phyloP scores from a whole-genome alignment of 2,888 invertebrate genomes.

The Caenorhabditis virilis region DNA sequence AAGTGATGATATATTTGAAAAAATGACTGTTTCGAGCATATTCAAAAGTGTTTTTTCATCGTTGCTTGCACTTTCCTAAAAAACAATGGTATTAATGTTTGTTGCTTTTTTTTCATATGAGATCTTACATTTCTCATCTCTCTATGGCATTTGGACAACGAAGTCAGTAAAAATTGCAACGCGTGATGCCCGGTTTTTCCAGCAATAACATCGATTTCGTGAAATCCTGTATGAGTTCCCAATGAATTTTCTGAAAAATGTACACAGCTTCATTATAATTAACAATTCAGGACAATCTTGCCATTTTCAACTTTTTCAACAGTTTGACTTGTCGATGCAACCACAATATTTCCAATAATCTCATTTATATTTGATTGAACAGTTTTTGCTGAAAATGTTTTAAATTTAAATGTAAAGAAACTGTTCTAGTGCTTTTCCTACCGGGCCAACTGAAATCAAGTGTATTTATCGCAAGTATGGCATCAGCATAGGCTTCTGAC shows the following conservation, averaged over 20 bases:
- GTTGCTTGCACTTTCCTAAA: background rate
- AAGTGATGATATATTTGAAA: background rate
- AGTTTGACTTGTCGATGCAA: background rate
- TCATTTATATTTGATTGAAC: conserved; percentile 2
- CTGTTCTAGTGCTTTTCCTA: no score
- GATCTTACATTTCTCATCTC: background rate
- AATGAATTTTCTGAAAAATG: conserved; percentile 13
- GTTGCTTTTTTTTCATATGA: background rate
- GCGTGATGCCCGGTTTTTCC: conserved; percentile 3
- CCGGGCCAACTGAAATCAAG: background rate
- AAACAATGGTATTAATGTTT: background rate
- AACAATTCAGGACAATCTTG: background rate
- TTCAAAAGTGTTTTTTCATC: background rate
- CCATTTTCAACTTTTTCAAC: background rate
- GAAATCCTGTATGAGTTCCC: conserved; percentile 10
- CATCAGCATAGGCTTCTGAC: conserved; percentile 1
- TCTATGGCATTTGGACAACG: background rate
- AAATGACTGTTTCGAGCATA: background rate
- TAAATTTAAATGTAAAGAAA: background rate
- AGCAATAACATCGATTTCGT: conserved; percentile 14
- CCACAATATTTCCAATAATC: background rate
- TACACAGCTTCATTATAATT: background rate
- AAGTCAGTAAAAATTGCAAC: background rate
- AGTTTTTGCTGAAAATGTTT: background rate
- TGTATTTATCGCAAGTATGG: background rate